Evolutionary conservation across 2,888 invertebrate genomes (phyloP).

Genomic region (Aphodius granarius): DNA sequence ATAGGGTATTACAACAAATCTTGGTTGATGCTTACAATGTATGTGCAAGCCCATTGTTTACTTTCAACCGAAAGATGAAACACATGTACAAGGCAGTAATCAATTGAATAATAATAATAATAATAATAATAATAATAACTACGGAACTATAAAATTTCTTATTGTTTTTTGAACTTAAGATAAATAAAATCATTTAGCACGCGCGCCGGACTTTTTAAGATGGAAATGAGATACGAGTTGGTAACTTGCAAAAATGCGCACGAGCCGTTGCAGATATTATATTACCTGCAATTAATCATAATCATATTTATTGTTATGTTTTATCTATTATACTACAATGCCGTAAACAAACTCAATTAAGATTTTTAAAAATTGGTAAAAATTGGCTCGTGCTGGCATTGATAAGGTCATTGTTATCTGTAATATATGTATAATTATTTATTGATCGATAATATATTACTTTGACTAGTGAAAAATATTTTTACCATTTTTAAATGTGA

Average conservation of each 20-base stretch:
- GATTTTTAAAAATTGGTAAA: neutral
- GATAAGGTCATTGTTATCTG: neutral
- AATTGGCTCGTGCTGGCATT: neutral
- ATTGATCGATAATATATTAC: neutral
- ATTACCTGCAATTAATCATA: neutral
- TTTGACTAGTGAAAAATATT: neutral
- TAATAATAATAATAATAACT: neutral
- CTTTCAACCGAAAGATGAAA: too few relatives aligned
- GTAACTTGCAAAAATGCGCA: neutral
- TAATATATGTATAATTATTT: neutral
- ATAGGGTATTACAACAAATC: neutral
- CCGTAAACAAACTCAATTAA: neutral
- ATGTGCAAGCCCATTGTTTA: too few relatives aligned
- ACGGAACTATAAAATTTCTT: neutral
- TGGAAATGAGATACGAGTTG: neutral
- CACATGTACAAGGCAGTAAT: too few relatives aligned
- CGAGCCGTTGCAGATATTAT: neutral
- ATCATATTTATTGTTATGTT: neutral
- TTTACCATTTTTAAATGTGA: too few relatives aligned
- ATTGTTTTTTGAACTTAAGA: neutral
- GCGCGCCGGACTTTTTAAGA: neutral
- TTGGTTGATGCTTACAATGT: neutral
- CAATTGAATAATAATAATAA: too few relatives aligned
- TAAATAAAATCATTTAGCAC: neutral
- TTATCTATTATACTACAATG: neutral